A percentile compares a stretch with the other conserved stretches of the same genome.
phyloP scores from a whole-genome alignment of 2,797 vertebrate species.

The Oryzias sinensis region DNA sequence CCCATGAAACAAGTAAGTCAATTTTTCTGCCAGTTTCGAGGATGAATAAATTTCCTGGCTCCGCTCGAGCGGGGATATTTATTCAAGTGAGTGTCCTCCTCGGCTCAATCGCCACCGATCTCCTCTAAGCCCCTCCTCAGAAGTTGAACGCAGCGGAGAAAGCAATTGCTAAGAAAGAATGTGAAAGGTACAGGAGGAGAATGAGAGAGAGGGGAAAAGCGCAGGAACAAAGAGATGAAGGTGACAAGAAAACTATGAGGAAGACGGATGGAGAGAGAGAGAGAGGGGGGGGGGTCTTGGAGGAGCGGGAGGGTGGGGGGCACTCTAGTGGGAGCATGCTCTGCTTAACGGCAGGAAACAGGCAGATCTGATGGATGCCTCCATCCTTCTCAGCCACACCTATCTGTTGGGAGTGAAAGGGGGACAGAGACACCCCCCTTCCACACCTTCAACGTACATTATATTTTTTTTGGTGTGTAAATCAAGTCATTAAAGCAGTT shows the following conservation, averaged over 20 bases:
- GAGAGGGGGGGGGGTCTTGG: slow-evolving; percentile 46
- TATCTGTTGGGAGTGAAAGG: slow-evolving; percentile 56
- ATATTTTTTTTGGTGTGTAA: slow-evolving; percentile 58
- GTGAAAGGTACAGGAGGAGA: slow-evolving; percentile 46
- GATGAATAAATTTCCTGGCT: slow-evolving; percentile 98
- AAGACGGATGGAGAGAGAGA: slow-evolving; percentile 56
- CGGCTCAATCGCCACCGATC: slow-evolving; percentile 95
- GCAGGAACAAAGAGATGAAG: slow-evolving; percentile 70
- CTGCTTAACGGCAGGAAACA: slow-evolving; percentile 91
- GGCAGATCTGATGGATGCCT: slow-evolving; percentile 86
- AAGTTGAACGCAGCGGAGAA: slow-evolving; percentile 44
- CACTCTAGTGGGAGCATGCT: slow-evolving; percentile 93
- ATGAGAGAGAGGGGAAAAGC: slow-evolving; percentile 26
- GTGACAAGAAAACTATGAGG: slow-evolving; percentile 64
- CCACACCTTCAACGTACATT: slow-evolving; percentile 57
- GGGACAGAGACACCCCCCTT: slow-evolving; percentile 2
- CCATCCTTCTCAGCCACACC: slow-evolving; percentile 69
- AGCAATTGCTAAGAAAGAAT: slow-evolving; percentile 51
- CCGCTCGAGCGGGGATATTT: slow-evolving; percentile 99
- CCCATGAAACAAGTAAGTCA: slow-evolving; percentile 99
- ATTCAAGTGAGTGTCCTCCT: slow-evolving; percentile 87
- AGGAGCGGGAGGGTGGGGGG: slow-evolving; percentile 84
- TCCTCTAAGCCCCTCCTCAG: slow-evolving; percentile 63
- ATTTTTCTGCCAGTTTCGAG: slow-evolving; percentile 99
- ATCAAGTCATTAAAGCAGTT: slow-evolving; percentile 63